Evolutionary conservation across 2,113 vertebrate genomes (phyloP).

Genomic region (Colinus virginianus): DNA sequence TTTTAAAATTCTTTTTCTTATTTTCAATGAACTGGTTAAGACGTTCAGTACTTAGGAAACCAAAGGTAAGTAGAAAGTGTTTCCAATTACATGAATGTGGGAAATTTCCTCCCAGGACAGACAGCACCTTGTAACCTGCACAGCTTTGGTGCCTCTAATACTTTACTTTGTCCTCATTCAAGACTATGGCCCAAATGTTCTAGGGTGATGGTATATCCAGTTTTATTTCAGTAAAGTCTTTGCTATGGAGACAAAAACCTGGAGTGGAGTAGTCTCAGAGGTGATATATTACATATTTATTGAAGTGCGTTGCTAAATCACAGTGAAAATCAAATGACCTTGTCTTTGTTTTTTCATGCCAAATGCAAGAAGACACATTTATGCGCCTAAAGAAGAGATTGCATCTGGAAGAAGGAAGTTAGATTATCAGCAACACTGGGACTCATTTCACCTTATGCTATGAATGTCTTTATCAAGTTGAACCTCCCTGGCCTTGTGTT

Average conservation of each 20-base stretch:
- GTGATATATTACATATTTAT: not conserved
- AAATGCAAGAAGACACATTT: not conserved
- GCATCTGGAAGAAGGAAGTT: not conserved
- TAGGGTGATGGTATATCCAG: not conserved
- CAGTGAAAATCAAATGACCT: not conserved
- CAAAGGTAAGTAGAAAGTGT: not conserved
- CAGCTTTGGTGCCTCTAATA: not conserved
- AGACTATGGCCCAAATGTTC: not conserved
- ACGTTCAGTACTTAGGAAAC: not conserved
- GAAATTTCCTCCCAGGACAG: not conserved
- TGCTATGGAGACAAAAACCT: not conserved
- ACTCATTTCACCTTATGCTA: not conserved
- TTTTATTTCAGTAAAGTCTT: not conserved
- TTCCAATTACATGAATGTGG: not conserved
- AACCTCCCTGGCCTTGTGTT: slow-evolving; percentile 1
- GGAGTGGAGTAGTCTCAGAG: not conserved
- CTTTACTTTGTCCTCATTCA: not conserved
- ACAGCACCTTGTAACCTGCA: not conserved
- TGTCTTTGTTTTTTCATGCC: not conserved
- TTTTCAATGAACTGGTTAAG: not conserved
- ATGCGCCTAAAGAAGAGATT: not conserved
- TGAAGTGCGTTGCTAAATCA: not conserved
- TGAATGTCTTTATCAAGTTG: not conserved
- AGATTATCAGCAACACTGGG: not conserved
- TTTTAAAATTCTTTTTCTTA: not conserved